These are phyloP conservation scores for Gonocerus acuteangulatus DNA, from an alignment of 2,888 invertebrate species.

Conservation along the genomic window DNA sequence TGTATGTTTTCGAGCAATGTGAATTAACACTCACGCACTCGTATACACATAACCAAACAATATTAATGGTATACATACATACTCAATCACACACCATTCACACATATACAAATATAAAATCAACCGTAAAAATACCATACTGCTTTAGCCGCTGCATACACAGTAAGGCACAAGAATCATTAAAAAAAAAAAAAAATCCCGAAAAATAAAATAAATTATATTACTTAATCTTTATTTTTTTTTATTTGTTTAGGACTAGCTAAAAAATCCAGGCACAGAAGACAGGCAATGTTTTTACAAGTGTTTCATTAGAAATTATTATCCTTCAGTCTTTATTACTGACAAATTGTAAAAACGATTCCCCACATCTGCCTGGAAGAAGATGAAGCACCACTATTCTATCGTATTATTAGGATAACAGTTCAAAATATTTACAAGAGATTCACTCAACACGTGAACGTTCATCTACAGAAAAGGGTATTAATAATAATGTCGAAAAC, in stretches of 20 bases:
- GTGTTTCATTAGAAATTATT: background rate
- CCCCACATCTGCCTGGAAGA: background rate
- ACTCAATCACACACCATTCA: background rate
- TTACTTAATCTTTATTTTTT: constrained; percentile 1
- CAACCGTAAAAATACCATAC: constrained; percentile 21
- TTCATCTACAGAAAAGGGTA: background rate
- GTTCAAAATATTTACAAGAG: constrained; percentile 2
- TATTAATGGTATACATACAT: too few relatives aligned
- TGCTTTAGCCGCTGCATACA: constrained; percentile 28
- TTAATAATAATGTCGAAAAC: too few relatives aligned
- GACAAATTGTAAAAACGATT: background rate
- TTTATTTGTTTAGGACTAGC: constrained; percentile 15
- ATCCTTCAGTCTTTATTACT: background rate
- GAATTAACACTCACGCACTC: too few relatives aligned
- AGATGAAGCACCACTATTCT: background rate
- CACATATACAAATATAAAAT: constrained; percentile 6
- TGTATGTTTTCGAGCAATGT: too few relatives aligned
- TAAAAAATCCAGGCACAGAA: background rate
- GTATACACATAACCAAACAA: too few relatives aligned
- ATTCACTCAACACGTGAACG: background rate
- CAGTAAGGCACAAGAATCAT: constrained; percentile 34
- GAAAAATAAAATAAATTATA: constrained; percentile 24
- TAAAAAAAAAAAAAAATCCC: constrained; percentile 14
- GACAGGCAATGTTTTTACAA: background rate
- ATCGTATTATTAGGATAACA: too few relatives aligned